Percentiles rank a stretch among this genome's conserved stretches.
Evolutionary conservation across 2,888 invertebrate genomes (phyloP).

Genomic region (Oxystoma pomonae): DNA sequence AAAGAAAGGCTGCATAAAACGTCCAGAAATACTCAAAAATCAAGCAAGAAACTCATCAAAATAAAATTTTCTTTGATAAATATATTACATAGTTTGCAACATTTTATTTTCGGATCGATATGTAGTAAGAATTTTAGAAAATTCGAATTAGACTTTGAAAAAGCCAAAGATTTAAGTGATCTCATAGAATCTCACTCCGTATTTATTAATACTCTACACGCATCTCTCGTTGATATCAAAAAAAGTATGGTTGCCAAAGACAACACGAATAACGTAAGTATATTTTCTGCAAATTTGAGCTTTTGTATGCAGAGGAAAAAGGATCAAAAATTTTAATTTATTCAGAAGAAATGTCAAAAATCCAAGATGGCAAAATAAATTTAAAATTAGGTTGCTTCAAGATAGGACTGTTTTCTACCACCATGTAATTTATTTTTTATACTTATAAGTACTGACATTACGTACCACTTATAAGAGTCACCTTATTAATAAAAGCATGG

Average conservation of each 20-base stretch:
- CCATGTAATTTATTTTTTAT: too few relatives aligned
- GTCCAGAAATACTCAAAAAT: constrained; percentile 18
- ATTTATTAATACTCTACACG: constrained; percentile 38
- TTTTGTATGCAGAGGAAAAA: too few relatives aligned
- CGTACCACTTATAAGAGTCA: too few relatives aligned
- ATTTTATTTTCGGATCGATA: constrained; percentile 42
- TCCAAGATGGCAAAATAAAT: too few relatives aligned
- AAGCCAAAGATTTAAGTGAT: constrained; percentile 40
- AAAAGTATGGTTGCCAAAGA: constrained; percentile 20
- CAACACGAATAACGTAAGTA: constrained; percentile 37
- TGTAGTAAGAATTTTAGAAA: constrained; percentile 33
- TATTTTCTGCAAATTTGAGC: too few relatives aligned
- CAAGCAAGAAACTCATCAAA: constrained; percentile 21
- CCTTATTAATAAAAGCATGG: too few relatives aligned
- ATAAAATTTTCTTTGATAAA: constrained; percentile 41
- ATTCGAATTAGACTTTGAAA: constrained; percentile 41
- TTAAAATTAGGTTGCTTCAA: too few relatives aligned
- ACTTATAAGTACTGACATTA: too few relatives aligned
- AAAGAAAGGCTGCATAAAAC: constrained; percentile 11
- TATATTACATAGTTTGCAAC: constrained; percentile 40
- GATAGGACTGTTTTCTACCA: too few relatives aligned
- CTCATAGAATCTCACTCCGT: constrained; percentile 37
- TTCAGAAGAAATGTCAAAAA: too few relatives aligned
- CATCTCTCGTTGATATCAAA: constrained; percentile 27
- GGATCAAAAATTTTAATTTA: too few relatives aligned